Evolutionary conservation across 2,888 invertebrate species (phyloP).

Genomic region (Drosophila tanythrix): DNA sequence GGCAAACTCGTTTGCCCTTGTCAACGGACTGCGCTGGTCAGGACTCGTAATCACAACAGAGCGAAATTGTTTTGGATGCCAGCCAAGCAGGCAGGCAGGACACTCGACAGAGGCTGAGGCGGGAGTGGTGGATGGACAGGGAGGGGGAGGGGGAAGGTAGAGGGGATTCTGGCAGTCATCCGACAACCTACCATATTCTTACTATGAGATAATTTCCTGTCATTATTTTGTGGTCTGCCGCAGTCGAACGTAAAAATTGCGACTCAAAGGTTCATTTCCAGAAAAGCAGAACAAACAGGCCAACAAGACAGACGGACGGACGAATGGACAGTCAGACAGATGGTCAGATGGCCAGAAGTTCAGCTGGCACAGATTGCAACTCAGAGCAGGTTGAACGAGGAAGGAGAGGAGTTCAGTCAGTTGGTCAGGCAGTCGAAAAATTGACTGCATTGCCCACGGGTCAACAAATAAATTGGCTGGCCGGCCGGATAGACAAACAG

Average conservation of each 20-base stretch:
- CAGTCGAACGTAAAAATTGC: conserved; percentile 82
- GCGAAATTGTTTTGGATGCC: conserved; percentile 77
- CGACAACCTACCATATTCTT: conserved; percentile 61
- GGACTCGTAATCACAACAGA: conserved; percentile 69
- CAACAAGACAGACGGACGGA: conserved; percentile 17
- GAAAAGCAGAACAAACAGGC: conserved; percentile 49
- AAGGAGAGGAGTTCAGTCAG: conserved; percentile 19
- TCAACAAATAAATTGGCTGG: conserved; percentile 78
- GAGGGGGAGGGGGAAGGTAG: background rate
- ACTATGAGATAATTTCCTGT: conserved; percentile 83
- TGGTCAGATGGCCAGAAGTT: conserved; percentile 10
- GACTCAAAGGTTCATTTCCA: conserved; percentile 77
- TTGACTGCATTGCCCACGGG: conserved; percentile 81
- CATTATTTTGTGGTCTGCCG: conserved; percentile 84
- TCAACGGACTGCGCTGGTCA: conserved; percentile 15
- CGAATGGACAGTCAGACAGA: conserved; percentile 4
- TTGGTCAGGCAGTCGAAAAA: conserved; percentile 72
- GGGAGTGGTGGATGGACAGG: background rate
- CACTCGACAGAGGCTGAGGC: too few relatives aligned
- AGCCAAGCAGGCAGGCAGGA: conserved; percentile 45
- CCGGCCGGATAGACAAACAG: conserved; percentile 17
- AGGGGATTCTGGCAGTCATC: conserved; percentile 6
- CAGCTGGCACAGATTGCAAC: conserved; percentile 62
- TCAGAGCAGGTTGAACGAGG: conserved; percentile 10
- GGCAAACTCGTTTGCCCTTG: conserved; percentile 30